Conservation (phyloP, 2,888 invertebrate species). For the Pediacus dermestoides region DNA sequence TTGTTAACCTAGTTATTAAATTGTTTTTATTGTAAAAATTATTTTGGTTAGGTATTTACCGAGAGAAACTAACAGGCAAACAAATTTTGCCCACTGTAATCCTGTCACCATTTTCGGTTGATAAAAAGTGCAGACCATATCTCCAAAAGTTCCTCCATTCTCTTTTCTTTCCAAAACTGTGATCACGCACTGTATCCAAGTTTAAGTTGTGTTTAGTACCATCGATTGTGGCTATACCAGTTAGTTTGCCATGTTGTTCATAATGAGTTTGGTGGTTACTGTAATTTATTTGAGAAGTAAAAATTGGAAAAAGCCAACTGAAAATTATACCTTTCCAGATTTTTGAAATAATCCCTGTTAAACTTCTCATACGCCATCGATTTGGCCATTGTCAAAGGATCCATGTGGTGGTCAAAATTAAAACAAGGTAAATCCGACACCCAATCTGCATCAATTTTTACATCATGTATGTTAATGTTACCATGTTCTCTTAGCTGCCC, state of each 20-base stretch:
- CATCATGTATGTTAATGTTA: constrained; percentile 48
- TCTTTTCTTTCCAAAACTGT: constrained; percentile 60
- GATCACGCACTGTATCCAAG: constrained; percentile 65
- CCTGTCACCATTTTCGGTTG: constrained; percentile 65
- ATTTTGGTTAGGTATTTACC: constrained; percentile 44
- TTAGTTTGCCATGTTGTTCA: constrained; percentile 67
- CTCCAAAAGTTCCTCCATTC: constrained; percentile 68
- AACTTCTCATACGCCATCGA: constrained; percentile 67
- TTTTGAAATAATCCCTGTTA: constrained; percentile 63
- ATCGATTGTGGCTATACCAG: constrained; percentile 56
- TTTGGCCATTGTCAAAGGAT: constrained; percentile 58
- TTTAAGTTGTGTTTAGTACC: constrained; percentile 51
- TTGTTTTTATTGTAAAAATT: constrained; percentile 1
- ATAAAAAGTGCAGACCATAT: constrained; percentile 67
- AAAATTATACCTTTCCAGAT: constrained; percentile 56
- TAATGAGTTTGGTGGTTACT: constrained; percentile 73
- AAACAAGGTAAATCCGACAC: constrained; percentile 59
- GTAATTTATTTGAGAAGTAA: constrained; percentile 26
- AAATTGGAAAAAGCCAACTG: constrained; percentile 4
- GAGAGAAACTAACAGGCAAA: constrained; percentile 59
- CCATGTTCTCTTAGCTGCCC: constrained; percentile 62
- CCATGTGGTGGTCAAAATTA: constrained; percentile 66
- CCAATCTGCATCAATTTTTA: constrained; percentile 59
- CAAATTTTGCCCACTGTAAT: constrained; percentile 61
- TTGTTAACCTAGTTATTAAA: constrained; percentile 52